These are phyloP conservation scores for Brachypterus glaber DNA, from an alignment of 2,888 invertebrate genomes.

Conservation along the genomic window DNA sequence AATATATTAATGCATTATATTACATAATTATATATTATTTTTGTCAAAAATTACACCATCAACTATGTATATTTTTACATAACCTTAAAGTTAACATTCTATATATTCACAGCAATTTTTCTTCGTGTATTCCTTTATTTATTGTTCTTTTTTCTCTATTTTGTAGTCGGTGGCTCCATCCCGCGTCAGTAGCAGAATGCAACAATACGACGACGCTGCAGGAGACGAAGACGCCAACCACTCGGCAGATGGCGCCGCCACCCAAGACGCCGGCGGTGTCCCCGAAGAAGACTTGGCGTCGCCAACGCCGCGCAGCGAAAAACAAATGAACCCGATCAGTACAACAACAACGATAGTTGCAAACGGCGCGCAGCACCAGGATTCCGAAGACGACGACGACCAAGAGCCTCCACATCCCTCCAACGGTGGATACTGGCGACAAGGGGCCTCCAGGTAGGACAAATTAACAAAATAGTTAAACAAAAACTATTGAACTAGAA, in stretches of 20 bases:
- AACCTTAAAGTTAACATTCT: no score
- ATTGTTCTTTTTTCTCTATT: no score
- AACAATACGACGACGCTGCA: conserved; percentile 43
- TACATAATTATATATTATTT: no score
- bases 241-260: conserved; percentile 34
- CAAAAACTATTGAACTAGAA: no score
- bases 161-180: conserved; percentile 38
- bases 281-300: conserved; percentile 35
- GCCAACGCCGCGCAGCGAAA: conserved; percentile 36
- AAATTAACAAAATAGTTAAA: no score
- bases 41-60: no score
- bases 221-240: conserved; percentile 27
- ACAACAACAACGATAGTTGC: conserved; percentile 26
- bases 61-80: no score
- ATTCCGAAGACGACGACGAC: conserved; percentile 34
- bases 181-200: conserved; percentile 37
- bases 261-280: conserved; percentile 40
- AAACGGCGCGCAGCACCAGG: conserved; percentile 24
- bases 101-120: no score
- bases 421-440: conserved; percentile 40
- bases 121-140: no score
- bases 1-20: no score
- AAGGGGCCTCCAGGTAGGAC: conserved; percentile 44
- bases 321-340: conserved; percentile 29
- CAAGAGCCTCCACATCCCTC: no score